phyloP scores from a whole-genome alignment of 2,888 invertebrate genomes.

The Drosophila mayaguana region DNA sequence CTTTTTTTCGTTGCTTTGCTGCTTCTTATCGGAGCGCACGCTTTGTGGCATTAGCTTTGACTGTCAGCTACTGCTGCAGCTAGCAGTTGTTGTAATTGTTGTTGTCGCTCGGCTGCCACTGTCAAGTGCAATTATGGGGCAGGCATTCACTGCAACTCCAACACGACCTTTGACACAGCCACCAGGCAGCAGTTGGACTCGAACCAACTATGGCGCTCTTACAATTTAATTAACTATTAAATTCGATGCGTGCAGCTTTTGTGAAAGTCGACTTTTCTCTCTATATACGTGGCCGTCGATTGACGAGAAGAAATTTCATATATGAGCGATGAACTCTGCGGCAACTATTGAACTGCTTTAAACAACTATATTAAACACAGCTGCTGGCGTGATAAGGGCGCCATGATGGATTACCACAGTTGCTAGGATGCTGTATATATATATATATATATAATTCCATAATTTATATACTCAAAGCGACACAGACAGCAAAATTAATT shows the following conservation, averaged over 20 bases:
- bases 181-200: constrained; percentile 13
- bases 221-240: constrained; percentile 58
- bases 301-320: neutral
- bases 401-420: constrained; percentile 1
- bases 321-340: neutral
- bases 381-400: neutral
- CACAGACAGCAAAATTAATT: constrained; percentile 48
- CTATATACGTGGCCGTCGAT: neutral
- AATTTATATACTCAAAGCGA: neutral
- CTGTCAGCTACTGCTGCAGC: constrained; percentile 55
- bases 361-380: neutral
- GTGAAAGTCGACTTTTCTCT: constrained; percentile 20
- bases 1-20: constrained; percentile 2
- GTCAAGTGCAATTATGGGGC: constrained; percentile 78
- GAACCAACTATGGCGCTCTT: constrained; percentile 7
- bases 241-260: constrained; percentile 37
- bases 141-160: constrained; percentile 61
- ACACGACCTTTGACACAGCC: constrained; percentile 68
- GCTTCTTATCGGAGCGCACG: constrained; percentile 53
- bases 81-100: constrained; percentile 30
- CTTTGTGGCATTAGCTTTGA: constrained; percentile 59
- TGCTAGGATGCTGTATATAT: neutral
- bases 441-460: neutral
- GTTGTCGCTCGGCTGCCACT: constrained; percentile 53
- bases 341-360: neutral